Evolutionary conservation across 2,888 invertebrate species (phyloP), one percentile per base, ranked within the genome.

Genomic region (Drosophila putrida): DNA sequence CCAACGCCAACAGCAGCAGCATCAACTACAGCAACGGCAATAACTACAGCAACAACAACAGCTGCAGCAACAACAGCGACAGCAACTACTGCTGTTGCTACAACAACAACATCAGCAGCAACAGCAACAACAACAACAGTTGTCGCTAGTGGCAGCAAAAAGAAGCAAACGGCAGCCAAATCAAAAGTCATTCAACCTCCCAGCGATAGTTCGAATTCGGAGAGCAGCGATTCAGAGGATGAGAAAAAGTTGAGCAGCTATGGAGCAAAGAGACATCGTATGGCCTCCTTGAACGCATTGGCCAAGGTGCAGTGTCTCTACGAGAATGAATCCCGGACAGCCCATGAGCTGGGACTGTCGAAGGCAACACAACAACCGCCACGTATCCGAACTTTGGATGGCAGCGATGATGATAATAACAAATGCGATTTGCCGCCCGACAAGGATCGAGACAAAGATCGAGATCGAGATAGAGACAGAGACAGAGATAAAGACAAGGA

Each of bases 291-390:
- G 33, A 98, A 98, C 90, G 98, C 98, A 0, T 92, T 96, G 80
- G 97, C 97, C 28, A 97, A 97, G 93, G 97, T 98, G 2, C 97
- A 97, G 91, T 97, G 97, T 89, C 93, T 98, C 27, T 97, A 97
- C 89, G 97, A 97, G 92, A 97, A 97, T 90, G 97, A 97, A 93
- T 95, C 96, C 54, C 94, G 96, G 53, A 95, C 95, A 0, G 96
- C 95, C 68, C 94, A 96, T 89, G 94, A 95, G 85, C 83, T 95
- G 70, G 95, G 95, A 0, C 92, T 84, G 59, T 92, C 75, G 90
- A 94, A 90, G 71, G 92, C 91, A n/a, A 90, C 92, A 44, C 92
- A 67, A 93, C 93, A 89, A 92, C 90, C 92, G 44, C 94, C 92
- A 80, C 92, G 87, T 92, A 94, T 82, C 13, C 89, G 90, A 6